Evolutionary conservation across 2,888 invertebrate genomes (phyloP), one percentile per base, ranked within the genome.

Genomic region (Amphipoea oculea): DNA sequence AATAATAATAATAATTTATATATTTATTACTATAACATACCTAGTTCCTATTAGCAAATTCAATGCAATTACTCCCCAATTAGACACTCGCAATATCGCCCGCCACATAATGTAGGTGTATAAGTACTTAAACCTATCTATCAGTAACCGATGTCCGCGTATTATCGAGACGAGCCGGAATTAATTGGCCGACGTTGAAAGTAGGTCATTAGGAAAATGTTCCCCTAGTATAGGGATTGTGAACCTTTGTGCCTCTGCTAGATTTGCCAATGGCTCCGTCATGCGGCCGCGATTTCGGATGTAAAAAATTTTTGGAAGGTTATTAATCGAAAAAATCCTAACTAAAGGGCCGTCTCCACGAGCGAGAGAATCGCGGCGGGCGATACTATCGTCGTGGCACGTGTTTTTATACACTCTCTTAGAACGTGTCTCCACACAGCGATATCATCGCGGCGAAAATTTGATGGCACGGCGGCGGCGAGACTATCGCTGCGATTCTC

Each of bases 121-220:
- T 57, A 42, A 14, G 57, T 83, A 71, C 29, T 54, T 62, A 54
- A 67, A 83, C 36, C 57, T 68, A 80, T 62, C 42, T 63, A 81
- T 66, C 29, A 67, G 48, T 70, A 48, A 54, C 42, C 82, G 66
- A 73, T 86, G 77, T 82, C 75, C 79, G 67, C 68, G 66, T 86
- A 86, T 73, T 84, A 88, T 81, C 76, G 86, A 83, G 78, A 83
- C 79, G 83, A 79, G 82, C 81, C 79, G 73, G 76, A 84, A 82
- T 86, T 86, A 89, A 85, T 85, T 82, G 84, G 81, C 69, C 42
- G 45, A 71, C 65, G 70, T 73, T 71, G 73, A 83, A 89, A 89
- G 82, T 84, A 86, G 88, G 88, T 89, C 89, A 84, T 86, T 86
- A 83, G 83, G 89, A 85, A 89, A 89, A 86, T 60, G 77, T 71